Base-by-base conservation (phyloP, 1,140 invertebrate species). In the Bradynema listronoti region DNA sequence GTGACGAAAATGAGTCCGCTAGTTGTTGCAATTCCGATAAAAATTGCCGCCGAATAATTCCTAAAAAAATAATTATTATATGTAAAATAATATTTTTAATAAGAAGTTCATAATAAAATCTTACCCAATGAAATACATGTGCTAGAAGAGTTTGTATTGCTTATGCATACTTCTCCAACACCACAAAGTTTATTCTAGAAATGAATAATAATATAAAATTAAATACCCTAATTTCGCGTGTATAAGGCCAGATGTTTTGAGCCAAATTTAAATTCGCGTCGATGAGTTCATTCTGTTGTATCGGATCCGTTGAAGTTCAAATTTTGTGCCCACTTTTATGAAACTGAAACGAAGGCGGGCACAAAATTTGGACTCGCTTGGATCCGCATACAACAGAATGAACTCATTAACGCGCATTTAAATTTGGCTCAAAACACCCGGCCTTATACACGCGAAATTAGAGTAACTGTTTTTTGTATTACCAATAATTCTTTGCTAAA, bases 121-220 rank as follows among this genome's bases (percentile, higher is more conserved):
- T 62, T 42, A 62, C 60, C 60, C 27, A 62, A 25, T 22, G 60
- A 34, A 2, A 62, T 34, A 49, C 60, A 62, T 62, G 45, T 61
- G 25, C 45, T 36, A 14, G n/a, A n/a, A n/a, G 60, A 14, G 36
- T 41, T 50, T 29, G 36, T 45, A 24, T 46, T 59, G 19, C 43
- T 42, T 19, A 61, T 46, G 33, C 60, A 62, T 19, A 49, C 30
- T 62, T 62, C 60, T 30, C 57, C 60, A 6, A 34, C 34, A 29
- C 41, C 34, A 50, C 60, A 62, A 32, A 62, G 43, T 61, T 61
- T 62, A 24, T 46, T 64, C 60, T 62, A 50, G 30, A 62, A 46
- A 39, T 4, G 4, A n/a, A n/a, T n/a, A n/a, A 19, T 56, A 7
- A 3, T 53, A 45, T 16, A 4, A 14, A 4, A 34, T 41, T 56